Conservation (phyloP, 1,140 invertebrate species). For the Phenacoccus solenopsis region DNA sequence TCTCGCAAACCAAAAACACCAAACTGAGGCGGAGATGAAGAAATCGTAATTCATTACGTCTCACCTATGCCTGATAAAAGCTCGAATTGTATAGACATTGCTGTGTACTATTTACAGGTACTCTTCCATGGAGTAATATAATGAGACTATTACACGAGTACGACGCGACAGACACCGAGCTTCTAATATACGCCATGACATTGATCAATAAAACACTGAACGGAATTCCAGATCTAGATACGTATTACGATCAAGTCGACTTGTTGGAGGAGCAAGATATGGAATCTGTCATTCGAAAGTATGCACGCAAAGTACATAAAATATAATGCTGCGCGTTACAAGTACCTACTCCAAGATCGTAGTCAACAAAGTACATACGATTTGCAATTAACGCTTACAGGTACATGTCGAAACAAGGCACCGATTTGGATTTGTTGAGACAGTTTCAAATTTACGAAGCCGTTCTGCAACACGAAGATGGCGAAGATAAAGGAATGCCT, state of each 20-base stretch:
- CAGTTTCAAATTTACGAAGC: conserved; percentile 94
- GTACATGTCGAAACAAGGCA: conserved; percentile 86
- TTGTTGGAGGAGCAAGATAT: conserved; percentile 92
- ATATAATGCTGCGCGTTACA: too few species aligned
- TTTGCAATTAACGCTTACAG: conserved; percentile 30
- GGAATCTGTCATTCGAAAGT: conserved; percentile 74
- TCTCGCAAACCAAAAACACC: too few species aligned
- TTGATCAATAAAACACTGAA: conserved; percentile 93
- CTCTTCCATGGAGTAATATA: conserved; percentile 63
- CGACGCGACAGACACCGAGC: conserved; percentile 87
- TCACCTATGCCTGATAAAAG: too few species aligned
- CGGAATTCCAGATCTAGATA: conserved; percentile 91
- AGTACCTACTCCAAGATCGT: too few species aligned
- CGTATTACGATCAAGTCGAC: conserved; percentile 97
- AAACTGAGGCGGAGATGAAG: too few species aligned
- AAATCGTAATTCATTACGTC: too few species aligned
- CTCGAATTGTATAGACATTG: too few species aligned
- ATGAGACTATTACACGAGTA: conserved; percentile 88
- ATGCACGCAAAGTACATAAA: too few species aligned
- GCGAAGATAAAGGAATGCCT: conserved; percentile 53
- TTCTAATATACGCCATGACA: conserved; percentile 91
- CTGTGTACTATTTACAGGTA: too few species aligned
- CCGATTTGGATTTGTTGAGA: conserved; percentile 80
- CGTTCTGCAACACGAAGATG: conserved; percentile 79
- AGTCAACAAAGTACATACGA: too few species aligned